phyloP scores from a whole-genome alignment of 2,113 vertebrate species.

The Calcarius ornatus region DNA sequence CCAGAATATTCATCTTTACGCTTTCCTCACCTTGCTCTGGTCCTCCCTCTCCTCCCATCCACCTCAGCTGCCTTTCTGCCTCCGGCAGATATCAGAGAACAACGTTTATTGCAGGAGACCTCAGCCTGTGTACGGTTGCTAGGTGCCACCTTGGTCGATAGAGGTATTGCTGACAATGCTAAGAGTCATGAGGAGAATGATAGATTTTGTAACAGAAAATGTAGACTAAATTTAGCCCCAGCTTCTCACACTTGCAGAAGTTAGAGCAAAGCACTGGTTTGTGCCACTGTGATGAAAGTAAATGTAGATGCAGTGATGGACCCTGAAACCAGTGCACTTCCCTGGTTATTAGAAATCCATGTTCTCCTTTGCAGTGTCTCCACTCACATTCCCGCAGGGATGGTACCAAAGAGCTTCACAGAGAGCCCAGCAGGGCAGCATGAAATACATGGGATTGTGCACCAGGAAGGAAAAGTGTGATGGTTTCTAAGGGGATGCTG shows the following conservation, averaged over 20 bases:
- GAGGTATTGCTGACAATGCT: not conserved
- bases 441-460: not conserved
- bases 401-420: not conserved
- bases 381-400: accelerated
- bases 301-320: not conserved
- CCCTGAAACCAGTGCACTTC: not conserved
- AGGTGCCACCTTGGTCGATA: not conserved
- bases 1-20: not conserved
- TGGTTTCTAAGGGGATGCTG: accelerated
- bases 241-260: not conserved
- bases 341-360: not conserved
- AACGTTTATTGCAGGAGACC: not conserved
- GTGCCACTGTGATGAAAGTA: not conserved
- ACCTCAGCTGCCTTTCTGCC: not conserved
- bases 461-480: accelerated
- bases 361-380: not conserved
- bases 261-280: not conserved
- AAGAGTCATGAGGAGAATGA: not conserved
- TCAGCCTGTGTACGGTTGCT: not conserved
- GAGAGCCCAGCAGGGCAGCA: not conserved
- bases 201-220: not conserved
- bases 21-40: not conserved
- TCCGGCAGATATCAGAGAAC: not conserved
- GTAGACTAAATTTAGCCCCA: not conserved
- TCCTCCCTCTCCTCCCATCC: not conserved